Base-by-base conservation (phyloP, 2,888 invertebrate genomes). In the Polydrusus cervinus region DNA sequence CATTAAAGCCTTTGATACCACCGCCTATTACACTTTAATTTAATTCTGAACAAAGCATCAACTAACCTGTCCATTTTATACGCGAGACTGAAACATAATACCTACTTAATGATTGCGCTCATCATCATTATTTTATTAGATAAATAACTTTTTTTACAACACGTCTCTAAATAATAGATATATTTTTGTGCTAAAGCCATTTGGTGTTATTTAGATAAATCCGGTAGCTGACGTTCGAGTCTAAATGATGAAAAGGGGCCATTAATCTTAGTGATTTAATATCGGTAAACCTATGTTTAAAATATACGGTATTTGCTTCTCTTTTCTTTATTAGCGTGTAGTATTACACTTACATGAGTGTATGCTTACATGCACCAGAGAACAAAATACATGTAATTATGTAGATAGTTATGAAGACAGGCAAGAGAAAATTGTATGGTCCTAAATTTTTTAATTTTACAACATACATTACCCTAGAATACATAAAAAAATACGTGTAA, bases 1-100 rank as follows among this genome's bases (percentile, higher is more conserved):
- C 61, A 61, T 61, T 61, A 61, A 30, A 40, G 14, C 43, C 61
- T 61, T 61, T 61, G 61, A 61, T 61, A 43, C 38, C 18, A 43
- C 61, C 61, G 61, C 61, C 40, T 61, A 61, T 61, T 61, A 61
- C 61, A 61, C 13, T 61, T 61, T 67, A 53, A 55, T 67, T 55
- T 67, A 55, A 67, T 67, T 67, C 67, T 45, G 14, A 53, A 67
- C 40, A 40, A 67, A 18, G 67, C 53, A 47, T 34, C 65, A 51
- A 30, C 16, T 65, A 65, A 51, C 65, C 34, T 67, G 55, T 55
- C 67, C 55, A 55, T 66, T 51, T 30, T 55, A 18, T 61, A 61
- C 43, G 61, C 40, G 61, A 61, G 61, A 61, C n/a, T 40, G 60
- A 61, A 61, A 43, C 61, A 61, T 61, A 61, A 61, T 61, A 61